Evolutionary conservation across 2,888 invertebrate genomes (phyloP).

Genomic region (Nephrotoma appendiculata): DNA sequence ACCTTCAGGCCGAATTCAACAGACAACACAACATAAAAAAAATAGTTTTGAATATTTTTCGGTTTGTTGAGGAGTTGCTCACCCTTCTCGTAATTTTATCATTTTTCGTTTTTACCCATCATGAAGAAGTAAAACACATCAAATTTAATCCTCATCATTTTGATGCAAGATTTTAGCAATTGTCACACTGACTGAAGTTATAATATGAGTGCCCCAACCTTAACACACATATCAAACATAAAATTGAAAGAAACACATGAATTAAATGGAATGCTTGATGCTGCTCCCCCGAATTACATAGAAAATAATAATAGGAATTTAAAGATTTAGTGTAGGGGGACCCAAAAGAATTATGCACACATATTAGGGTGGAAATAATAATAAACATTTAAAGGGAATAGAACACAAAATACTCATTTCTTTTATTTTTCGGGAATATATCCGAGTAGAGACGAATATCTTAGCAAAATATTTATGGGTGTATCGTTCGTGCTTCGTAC

Average conservation of each 20-base stretch:
- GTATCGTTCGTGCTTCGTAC: not conserved
- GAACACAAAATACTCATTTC: not conserved
- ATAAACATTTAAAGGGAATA: not conserved
- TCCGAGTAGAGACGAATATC: not conserved
- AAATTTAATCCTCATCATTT: not conserved
- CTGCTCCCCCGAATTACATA: not conserved
- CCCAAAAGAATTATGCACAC: not conserved
- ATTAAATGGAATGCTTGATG: not conserved
- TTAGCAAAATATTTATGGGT: not conserved
- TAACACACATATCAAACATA: not conserved
- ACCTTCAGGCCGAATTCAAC: not conserved
- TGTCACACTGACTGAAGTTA: not conserved
- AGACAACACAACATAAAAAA: not conserved
- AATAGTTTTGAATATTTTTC: not conserved
- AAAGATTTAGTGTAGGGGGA: not conserved
- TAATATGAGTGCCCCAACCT: not conserved
- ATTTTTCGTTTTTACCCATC: not conserved
- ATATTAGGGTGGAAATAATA: not conserved
- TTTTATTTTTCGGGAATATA: not conserved
- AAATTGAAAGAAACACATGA: not conserved
- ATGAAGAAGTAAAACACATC: not conserved
- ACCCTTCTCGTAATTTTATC: not conserved
- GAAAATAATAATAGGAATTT: not conserved
- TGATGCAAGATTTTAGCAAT: not conserved
- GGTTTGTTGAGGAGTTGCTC: not conserved